A percentile compares a stretch with the other conserved stretches of the same genome.
Evolutionary conservation across 1,140 invertebrate genomes (phyloP).

Genomic region (Zaprionus lachaisei): DNA sequence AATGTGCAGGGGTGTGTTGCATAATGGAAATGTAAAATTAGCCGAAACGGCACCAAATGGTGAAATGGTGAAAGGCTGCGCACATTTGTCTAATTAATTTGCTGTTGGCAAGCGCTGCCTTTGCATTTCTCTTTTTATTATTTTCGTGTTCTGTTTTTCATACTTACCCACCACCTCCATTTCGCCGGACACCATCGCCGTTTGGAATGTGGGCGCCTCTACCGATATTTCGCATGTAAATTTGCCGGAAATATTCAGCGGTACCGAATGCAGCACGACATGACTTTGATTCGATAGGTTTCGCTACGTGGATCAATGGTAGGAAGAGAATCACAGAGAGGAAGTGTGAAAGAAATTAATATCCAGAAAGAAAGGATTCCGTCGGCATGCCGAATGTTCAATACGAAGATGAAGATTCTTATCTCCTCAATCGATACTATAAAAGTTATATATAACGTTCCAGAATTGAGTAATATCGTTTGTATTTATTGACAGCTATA

Average conservation of each 20-base stretch:
- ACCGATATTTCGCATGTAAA: slow-evolving; percentile 94
- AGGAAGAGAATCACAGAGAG: slow-evolving; percentile 28
- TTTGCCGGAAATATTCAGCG: slow-evolving; percentile 87
- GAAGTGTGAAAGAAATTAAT: no score
- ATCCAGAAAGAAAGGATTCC: no score
- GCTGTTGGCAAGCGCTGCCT: slow-evolving; percentile 45
- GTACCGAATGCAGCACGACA: slow-evolving; percentile 86
- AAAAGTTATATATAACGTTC: no score
- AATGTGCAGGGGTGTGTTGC: slow-evolving; percentile 1
- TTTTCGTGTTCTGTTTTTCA: slow-evolving; percentile 10
- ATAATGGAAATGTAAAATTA: slow-evolving; percentile 76
- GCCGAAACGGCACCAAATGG: slow-evolving; percentile 42
- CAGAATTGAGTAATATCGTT: no score
- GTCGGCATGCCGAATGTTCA: no score
- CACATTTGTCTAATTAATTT: slow-evolving; percentile 82
- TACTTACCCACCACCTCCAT: slow-evolving; percentile 91
- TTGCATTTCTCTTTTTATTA: slow-evolving; percentile 26
- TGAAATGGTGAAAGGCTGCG: slow-evolving; percentile 37
- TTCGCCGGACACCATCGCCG: slow-evolving; percentile 88
- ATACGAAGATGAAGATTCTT: no score
- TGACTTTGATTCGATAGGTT: slow-evolving; percentile 87
- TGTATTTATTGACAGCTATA: no score
- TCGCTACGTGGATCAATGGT: slow-evolving; percentile 77
- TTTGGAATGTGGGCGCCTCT: slow-evolving; percentile 94
- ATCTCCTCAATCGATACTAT: no score